These are phyloP conservation scores for Australoheros scitulus DNA, from an alignment of 2,113 vertebrate species.

Conservation along the genomic window DNA sequence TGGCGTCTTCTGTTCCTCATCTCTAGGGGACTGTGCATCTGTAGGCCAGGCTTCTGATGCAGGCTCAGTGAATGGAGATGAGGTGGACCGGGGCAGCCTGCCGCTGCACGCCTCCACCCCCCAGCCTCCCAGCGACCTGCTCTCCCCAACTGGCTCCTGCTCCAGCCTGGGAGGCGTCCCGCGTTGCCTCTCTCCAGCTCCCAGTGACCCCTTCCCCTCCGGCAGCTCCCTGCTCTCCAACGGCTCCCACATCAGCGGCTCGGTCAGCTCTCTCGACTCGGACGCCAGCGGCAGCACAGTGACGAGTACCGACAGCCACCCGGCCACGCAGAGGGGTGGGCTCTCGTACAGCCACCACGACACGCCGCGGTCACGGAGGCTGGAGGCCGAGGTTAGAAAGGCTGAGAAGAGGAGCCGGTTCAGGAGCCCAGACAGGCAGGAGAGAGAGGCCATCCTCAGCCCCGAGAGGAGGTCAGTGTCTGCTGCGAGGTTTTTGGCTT, in stretches of 20 bases:
- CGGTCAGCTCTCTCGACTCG: slow-evolving; percentile 83
- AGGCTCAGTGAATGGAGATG: slow-evolving; percentile 81
- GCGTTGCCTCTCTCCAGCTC: slow-evolving; percentile 78
- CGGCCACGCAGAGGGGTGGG: slow-evolving; percentile 42
- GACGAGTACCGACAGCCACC: slow-evolving; percentile 81
- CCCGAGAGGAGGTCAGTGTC: slow-evolving; percentile 81
- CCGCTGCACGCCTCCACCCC: slow-evolving; percentile 56
- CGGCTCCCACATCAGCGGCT: slow-evolving; percentile 85
- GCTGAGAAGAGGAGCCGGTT: slow-evolving; percentile 78
- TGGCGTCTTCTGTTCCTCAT: background rate
- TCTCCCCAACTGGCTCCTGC: slow-evolving; percentile 80
- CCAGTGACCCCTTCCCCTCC: slow-evolving; percentile 84
- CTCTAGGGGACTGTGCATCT: slow-evolving; percentile 60
- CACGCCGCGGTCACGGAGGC: slow-evolving; percentile 59
- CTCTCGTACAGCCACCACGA: slow-evolving; percentile 65
- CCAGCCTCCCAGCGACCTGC: slow-evolving; percentile 66
- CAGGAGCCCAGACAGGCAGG: slow-evolving; percentile 76
- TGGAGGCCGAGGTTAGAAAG: slow-evolving; percentile 77
- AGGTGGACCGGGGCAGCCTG: slow-evolving; percentile 71
- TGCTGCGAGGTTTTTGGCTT: background rate
- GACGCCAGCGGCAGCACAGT: slow-evolving; percentile 83
- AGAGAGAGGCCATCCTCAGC: slow-evolving; percentile 74
- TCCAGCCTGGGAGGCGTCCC: slow-evolving; percentile 82
- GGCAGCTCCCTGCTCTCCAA: slow-evolving; percentile 84
- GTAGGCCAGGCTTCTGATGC: slow-evolving; percentile 70